A percentile compares a stretch with the other conserved stretches of the same genome.
phyloP scores from a whole-genome alignment of 2,888 invertebrate genomes.

The Pollenia labialis region DNA sequence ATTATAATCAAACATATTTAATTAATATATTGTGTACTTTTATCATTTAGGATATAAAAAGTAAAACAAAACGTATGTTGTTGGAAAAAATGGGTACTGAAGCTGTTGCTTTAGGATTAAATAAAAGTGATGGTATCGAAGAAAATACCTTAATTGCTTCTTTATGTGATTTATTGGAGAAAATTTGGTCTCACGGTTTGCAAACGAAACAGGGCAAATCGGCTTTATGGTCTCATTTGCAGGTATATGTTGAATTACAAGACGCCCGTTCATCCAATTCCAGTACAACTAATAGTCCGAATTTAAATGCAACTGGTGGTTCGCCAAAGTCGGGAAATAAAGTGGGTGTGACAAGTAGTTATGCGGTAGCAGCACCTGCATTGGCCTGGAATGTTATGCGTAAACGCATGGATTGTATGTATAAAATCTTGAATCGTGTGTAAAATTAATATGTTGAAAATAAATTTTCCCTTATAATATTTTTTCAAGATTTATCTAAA shows the following conservation, averaged over 20 bases:
- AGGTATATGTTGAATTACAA: constrained; percentile 94
- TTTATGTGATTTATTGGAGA: constrained; percentile 97
- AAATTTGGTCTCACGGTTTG: constrained; percentile 98
- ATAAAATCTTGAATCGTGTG: constrained; percentile 85
- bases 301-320: constrained; percentile 43
- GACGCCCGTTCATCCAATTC: constrained; percentile 85
- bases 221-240: constrained; percentile 97
- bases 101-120: constrained; percentile 96
- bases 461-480: background rate
- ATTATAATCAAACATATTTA: background rate
- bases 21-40: constrained; percentile 20
- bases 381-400: constrained; percentile 97
- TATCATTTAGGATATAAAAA: constrained; percentile 90
- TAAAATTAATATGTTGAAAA: background rate
- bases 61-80: constrained; percentile 98
- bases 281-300: constrained; percentile 57
- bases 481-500: constrained; percentile 88
- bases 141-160: constrained; percentile 99
- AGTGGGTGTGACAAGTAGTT: constrained; percentile 74
- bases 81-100: constrained; percentile 99
- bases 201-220: constrained; percentile 98
- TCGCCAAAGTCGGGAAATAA: constrained; percentile 74
- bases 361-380: constrained; percentile 85
- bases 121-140: constrained; percentile 94
- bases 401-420: constrained; percentile 96